Percentiles rank a stretch among this genome's conserved stretches.
Conservation (phyloP, 2,113 vertebrate genomes). For the Oryzias woworae region DNA sequence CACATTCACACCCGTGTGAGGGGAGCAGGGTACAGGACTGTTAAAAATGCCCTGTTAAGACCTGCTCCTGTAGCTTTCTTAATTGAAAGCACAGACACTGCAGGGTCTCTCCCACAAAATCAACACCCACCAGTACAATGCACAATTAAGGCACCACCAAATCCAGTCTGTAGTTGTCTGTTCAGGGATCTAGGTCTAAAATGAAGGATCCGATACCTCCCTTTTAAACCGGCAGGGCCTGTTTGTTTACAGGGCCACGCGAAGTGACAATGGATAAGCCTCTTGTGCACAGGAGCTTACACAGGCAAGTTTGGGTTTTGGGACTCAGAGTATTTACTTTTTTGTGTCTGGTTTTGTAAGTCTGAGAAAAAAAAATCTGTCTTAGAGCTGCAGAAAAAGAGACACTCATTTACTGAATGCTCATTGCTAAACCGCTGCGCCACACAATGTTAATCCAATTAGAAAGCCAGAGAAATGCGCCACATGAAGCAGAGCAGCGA, state of each 20-base stretch:
- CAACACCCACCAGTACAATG: slow-evolving; percentile 20
- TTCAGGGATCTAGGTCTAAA: slow-evolving; percentile 15
- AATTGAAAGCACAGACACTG: slow-evolving; percentile 50
- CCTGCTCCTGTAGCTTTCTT: slow-evolving; percentile 56
- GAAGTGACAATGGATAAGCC: slow-evolving; percentile 17
- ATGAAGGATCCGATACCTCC: slow-evolving; percentile 42
- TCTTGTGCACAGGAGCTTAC: slow-evolving; percentile 4
- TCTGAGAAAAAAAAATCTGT: background rate
- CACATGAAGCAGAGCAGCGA: too few relatives aligned
- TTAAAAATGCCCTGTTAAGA: slow-evolving; percentile 66
- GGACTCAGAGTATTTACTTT: background rate
- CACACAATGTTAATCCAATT: background rate
- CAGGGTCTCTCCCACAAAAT: slow-evolving; percentile 37
- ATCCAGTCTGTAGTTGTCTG: background rate
- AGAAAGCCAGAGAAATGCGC: background rate
- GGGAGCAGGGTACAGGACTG: slow-evolving; percentile 24
- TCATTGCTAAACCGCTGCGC: background rate
- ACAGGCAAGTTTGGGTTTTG: slow-evolving; percentile 17
- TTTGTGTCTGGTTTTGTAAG: background rate
- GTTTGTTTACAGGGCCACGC: slow-evolving; percentile 41
- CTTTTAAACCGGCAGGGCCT: slow-evolving; percentile 33
- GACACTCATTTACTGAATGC: background rate
- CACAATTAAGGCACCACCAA: background rate
- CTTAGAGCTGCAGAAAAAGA: background rate
- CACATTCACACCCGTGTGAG: slow-evolving; percentile 65